Base-by-base conservation (phyloP, 2,797 vertebrate genomes). In the Novumbra hubbsi region DNA sequence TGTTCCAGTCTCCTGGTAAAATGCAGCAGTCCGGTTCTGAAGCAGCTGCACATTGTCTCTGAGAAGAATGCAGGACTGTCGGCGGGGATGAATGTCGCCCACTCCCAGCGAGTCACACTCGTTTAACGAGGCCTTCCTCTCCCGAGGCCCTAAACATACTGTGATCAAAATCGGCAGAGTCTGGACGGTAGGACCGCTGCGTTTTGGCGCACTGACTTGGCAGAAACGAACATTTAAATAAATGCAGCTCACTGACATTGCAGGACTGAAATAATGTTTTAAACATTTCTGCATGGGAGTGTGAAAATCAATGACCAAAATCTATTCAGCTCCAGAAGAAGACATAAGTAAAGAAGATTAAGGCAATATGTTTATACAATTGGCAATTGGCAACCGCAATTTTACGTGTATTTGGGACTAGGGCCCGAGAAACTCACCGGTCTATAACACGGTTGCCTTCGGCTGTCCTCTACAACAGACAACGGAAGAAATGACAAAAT, bases 1-100 rank as follows among this genome's bases (percentile, higher is more conserved):
- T 78, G 71, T 78, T 74, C 76, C 11, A 60, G 74, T 84, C 82
- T 79, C 82, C 71, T 64, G 32, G 77, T 83, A 78, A 81, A 75
- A 73, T 66, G 73, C 84, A 76, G 79, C 86, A 84, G 85, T 82
- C 85, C 79, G 34, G 80, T 84, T 86, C 81, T 77, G 71, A 87
- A 85, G 85, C 84, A 85, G 88, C 84, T 81, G 86, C 87, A 89
- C 88, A 90, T 91, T 91, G 83, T 91, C 83, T 80, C 68, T 77
- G 88, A 81, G 86, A 86, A 86, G 80, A 87, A 87, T 86, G 87
- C 69, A 79, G 73, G 74, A 79, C 85, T 83, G 89, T 87, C 89
- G 86, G 77, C 84, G 73, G 86, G 86, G 84, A 90, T 87, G 84
- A 91, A 92, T 88, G 85, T 85, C 77, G 84, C 16, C 82, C 85